A percentile compares a stretch with the other conserved stretches of the same genome.
These are phyloP conservation scores for Diachasmimorpha longicaudata DNA, from an alignment of 1,140 invertebrate genomes.

Conservation along the genomic window DNA sequence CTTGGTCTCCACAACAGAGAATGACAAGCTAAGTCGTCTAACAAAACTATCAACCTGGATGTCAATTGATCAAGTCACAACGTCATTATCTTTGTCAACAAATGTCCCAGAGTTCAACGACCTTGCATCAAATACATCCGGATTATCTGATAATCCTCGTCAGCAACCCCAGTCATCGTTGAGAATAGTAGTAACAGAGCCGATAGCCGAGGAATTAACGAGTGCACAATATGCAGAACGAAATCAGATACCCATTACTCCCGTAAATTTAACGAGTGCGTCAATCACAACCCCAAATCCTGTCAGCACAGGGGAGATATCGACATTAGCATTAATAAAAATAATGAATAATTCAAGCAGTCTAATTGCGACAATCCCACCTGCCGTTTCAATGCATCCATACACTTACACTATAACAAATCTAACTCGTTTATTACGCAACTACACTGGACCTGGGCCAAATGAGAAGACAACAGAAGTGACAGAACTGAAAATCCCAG, in stretches of 20 bases:
- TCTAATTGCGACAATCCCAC: constrained; percentile 19
- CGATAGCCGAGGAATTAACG: neutral
- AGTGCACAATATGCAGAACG: constrained; percentile 25
- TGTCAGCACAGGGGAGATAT: neutral
- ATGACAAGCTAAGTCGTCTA: neutral
- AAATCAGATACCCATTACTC: too few relatives aligned
- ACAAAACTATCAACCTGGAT: constrained; percentile 27
- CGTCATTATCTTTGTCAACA: neutral
- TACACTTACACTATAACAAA: constrained; percentile 60
- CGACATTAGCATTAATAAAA: neutral
- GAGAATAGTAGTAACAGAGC: constrained; percentile 39
- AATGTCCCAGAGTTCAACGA: neutral
- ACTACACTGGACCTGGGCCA: constrained; percentile 57
- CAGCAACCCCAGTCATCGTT: constrained; percentile 15
- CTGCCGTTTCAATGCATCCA: constrained; percentile 50
- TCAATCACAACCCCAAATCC: constrained; percentile 3
- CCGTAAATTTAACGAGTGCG: constrained; percentile 20
- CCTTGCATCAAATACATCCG: constrained; percentile 15
- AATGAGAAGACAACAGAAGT: constrained; percentile 33
- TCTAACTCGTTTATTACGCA: constrained; percentile 58
- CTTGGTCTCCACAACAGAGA: neutral
- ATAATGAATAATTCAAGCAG: neutral
- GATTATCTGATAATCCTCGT: neutral
- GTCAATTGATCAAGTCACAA: constrained; percentile 21
- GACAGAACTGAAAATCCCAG: neutral